These are phyloP conservation scores for Leptinotarsa rubiginosa DNA, from an alignment of 2,888 invertebrate species.

Conservation along the genomic window DNA sequence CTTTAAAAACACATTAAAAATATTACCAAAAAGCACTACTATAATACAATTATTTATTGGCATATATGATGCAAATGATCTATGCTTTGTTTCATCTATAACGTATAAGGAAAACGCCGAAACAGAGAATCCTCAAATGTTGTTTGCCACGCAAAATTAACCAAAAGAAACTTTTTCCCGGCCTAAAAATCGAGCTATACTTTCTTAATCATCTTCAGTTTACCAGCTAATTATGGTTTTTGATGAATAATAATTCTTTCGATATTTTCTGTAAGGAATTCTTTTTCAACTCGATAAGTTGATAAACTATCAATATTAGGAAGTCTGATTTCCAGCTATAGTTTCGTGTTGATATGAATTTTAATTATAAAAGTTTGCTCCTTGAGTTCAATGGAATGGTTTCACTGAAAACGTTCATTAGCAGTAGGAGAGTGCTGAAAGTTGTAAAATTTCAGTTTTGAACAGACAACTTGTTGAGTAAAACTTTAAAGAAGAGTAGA, in stretches of 20 bases:
- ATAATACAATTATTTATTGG: no score
- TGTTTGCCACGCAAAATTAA: background rate
- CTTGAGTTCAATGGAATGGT: background rate
- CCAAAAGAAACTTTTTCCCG: background rate
- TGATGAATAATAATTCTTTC: no score
- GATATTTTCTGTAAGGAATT: no score
- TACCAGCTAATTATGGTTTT: background rate
- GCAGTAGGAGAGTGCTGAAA: no score
- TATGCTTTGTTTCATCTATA: background rate
- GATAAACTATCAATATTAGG: background rate
- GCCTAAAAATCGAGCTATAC: background rate
- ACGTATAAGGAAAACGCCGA: background rate
- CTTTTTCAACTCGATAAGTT: background rate
- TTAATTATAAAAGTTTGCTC: background rate
- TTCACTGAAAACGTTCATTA: no score
- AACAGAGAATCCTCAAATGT: background rate
- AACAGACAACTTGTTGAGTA: no score
- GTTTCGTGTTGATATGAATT: background rate
- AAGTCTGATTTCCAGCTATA: background rate
- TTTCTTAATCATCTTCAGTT: background rate
- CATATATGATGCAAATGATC: no score
- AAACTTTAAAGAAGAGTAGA: no score
- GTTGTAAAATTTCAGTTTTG: no score
- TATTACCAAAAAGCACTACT: no score
- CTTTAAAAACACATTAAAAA: no score